Conservation (phyloP, 2,113 vertebrate genomes). For the Falco punctatus region DNA sequence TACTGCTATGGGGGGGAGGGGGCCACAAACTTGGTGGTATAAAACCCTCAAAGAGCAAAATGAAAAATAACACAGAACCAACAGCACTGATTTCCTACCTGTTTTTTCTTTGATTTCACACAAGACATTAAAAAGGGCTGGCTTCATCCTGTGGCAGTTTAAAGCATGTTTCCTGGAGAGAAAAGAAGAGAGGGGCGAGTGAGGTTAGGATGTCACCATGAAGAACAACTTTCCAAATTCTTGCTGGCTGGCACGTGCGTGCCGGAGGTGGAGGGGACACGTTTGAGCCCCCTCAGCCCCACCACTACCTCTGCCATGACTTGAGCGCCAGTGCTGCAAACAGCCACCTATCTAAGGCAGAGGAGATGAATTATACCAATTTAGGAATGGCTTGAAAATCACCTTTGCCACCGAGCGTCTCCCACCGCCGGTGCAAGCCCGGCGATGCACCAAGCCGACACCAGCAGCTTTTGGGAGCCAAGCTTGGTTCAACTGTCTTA, state of each 20-base stretch:
- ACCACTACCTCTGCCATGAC: not conserved
- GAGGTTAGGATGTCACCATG: not conserved
- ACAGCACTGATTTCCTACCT: slow-evolving; percentile 80
- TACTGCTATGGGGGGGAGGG: not conserved
- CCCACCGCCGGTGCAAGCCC: not conserved
- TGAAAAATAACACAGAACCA: not conserved
- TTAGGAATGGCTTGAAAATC: not conserved
- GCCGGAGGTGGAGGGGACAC: fast-evolving
- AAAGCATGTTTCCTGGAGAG: slow-evolving; percentile 95
- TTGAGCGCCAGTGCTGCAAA: not conserved
- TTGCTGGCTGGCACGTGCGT: fast-evolving
- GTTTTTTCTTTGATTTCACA: slow-evolving; percentile 99
- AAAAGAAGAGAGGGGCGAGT: slow-evolving; percentile 53
- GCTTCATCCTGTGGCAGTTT: slow-evolving; percentile 99
- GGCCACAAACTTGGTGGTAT: not conserved
- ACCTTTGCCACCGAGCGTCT: slow-evolving; percentile 47
- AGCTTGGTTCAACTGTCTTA: not conserved
- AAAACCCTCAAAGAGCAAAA: not conserved
- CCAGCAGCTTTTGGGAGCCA: slow-evolving; percentile 19
- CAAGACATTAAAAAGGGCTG: slow-evolving; percentile 97
- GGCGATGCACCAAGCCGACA: not conserved
- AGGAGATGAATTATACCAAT: slow-evolving; percentile 27
- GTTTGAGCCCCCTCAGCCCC: not conserved
- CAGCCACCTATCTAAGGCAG: not conserved
- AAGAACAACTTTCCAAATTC: slow-evolving; percentile 53